phyloP scores from a whole-genome alignment of 2,888 invertebrate genomes.

The Scaptomyza tumidula region DNA sequence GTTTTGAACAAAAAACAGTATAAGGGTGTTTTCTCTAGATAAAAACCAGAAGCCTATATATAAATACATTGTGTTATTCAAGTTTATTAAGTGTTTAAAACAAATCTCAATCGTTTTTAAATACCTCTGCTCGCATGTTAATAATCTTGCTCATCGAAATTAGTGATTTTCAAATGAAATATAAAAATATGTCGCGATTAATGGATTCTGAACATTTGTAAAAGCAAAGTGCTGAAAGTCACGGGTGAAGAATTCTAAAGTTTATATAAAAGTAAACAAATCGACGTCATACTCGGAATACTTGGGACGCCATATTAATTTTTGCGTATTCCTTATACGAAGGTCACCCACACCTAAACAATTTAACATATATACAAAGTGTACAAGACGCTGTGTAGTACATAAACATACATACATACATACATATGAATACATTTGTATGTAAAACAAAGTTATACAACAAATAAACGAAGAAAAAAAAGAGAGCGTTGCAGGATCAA shows the following conservation, averaged over 20 bases:
- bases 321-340: constrained; percentile 53
- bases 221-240: constrained; percentile 44
- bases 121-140: neutral
- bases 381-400: constrained; percentile 17
- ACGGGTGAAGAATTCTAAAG: constrained; percentile 14
- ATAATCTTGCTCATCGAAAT: constrained; percentile 3
- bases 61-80: constrained; percentile 15
- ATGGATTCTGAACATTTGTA: constrained; percentile 82
- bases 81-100: neutral
- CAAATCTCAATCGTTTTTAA: neutral
- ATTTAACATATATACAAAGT: constrained; percentile 4
- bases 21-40: constrained; percentile 16
- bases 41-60: constrained; percentile 4
- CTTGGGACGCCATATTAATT: constrained; percentile 52
- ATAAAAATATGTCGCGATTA: constrained; percentile 78
- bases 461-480: constrained; percentile 35
- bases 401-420: constrained; percentile 16
- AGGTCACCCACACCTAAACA: constrained; percentile 42
- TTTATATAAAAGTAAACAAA: constrained; percentile 26
- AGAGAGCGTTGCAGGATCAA: constrained; percentile 9
- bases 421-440: constrained; percentile 16
- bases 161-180: constrained; percentile 31
- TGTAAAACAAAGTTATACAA: constrained; percentile 52
- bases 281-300: constrained; percentile 29
- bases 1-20: neutral